These are phyloP conservation scores for Percopsis omiscomaycus DNA, from an alignment of 2,797 vertebrate genomes.

Conservation along the genomic window DNA sequence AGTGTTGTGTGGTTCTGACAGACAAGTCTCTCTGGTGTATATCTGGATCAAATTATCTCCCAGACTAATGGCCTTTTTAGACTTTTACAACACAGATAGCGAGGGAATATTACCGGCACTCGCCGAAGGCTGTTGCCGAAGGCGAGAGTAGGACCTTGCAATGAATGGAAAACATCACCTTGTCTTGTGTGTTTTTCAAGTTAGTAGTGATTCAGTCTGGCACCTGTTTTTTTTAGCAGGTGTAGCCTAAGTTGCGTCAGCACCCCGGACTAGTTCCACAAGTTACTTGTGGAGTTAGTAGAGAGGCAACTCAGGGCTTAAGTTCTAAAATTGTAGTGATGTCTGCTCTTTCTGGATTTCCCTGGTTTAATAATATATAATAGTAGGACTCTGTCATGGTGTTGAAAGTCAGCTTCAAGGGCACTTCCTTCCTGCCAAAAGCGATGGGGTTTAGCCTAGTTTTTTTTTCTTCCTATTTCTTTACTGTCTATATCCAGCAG, in stretches of 20 bases:
- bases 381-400: not conserved
- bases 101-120: slow-evolving; percentile 35
- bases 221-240: too few species aligned
- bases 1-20: slow-evolving; percentile 62
- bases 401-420: slow-evolving; percentile 11
- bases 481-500: not conserved
- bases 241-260: too few species aligned
- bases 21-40: slow-evolving; percentile 50
- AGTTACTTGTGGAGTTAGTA: too few species aligned
- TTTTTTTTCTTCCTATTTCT: not conserved
- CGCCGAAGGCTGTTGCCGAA: slow-evolving; percentile 21
- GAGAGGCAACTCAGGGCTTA: too few species aligned
- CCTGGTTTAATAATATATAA: not conserved
- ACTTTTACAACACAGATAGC: slow-evolving; percentile 26
- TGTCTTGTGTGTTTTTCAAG: slow-evolving; percentile 16
- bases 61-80: slow-evolving; percentile 44
- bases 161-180: slow-evolving; percentile 10
- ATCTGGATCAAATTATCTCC: slow-evolving; percentile 71
- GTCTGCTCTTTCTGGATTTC: not conserved
- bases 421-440: not conserved
- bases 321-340: not conserved
- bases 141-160: slow-evolving; percentile 23
- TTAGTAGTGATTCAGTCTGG: slow-evolving; percentile 1
- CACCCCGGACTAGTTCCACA: too few species aligned
- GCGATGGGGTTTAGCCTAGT: not conserved